phyloP scores from a whole-genome alignment of 1,140 invertebrate genomes.

The Sipha flava region DNA sequence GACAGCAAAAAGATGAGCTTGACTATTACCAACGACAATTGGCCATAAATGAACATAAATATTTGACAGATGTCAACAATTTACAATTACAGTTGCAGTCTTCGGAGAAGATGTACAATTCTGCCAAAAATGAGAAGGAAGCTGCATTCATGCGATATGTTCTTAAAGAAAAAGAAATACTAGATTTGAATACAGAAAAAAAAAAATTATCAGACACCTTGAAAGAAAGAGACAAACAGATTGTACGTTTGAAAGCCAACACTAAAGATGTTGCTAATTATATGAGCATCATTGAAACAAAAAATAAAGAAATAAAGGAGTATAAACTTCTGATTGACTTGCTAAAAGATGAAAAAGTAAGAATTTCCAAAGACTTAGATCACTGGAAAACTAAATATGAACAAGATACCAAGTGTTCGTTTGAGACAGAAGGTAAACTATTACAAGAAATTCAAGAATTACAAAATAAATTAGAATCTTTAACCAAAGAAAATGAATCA shows the following conservation, averaged over 20 bases:
- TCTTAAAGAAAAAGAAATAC: conserved; percentile 6
- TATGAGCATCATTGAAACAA: neutral
- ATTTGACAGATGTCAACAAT: neutral
- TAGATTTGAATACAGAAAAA: conserved; percentile 1
- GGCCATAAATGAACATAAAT: conserved; percentile 1
- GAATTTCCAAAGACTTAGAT: conserved; percentile 10
- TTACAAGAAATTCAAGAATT: neutral
- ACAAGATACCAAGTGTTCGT: neutral
- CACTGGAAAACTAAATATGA: conserved; percentile 6
- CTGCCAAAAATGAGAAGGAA: conserved; percentile 6
- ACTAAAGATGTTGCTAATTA: neutral
- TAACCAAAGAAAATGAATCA: conserved; percentile 10
- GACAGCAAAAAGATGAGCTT: neutral
- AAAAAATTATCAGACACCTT: neutral
- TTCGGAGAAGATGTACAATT: neutral
- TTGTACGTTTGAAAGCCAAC: neutral
- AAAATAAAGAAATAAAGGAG: conserved; percentile 14
- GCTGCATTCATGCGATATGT: neutral
- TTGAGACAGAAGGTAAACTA: conserved; percentile 1
- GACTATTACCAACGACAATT: neutral
- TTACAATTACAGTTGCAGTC: neutral
- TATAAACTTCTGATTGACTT: neutral
- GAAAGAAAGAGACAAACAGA: neutral
- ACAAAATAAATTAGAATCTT: conserved; percentile 4
- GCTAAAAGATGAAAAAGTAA: neutral